Evolutionary conservation across 1,140 invertebrate genomes (phyloP).

Genomic region (Sycobia sp.): DNA sequence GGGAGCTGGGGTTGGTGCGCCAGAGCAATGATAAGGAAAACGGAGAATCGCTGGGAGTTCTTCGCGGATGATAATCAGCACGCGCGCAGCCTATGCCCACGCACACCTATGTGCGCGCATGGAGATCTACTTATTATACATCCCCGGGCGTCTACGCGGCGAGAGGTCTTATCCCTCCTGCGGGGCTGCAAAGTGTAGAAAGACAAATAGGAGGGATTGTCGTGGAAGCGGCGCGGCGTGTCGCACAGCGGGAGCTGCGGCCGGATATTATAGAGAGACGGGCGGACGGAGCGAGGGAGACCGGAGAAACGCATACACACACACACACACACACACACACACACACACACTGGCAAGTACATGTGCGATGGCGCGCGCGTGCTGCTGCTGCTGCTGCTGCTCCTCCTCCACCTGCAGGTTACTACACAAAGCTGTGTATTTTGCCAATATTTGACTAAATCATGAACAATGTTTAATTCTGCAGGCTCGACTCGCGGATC

Average conservation of each 20-base stretch:
- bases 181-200: no score
- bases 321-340: not conserved
- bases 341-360: not conserved
- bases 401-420: conserved; percentile 48
- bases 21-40: no score
- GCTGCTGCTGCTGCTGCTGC: conserved; percentile 27
- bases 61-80: no score
- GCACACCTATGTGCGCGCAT: no score
- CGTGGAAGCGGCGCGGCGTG: not conserved
- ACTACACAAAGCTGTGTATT: conserved; percentile 61
- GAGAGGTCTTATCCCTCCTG: no score
- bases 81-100: no score
- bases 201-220: conserved; percentile 52
- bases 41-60: no score
- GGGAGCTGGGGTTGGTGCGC: no score
- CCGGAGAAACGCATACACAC: not conserved
- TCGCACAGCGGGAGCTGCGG: not conserved
- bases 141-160: no score
- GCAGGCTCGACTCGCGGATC: conserved; percentile 35
- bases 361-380: conserved; percentile 17
- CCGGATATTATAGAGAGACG: not conserved
- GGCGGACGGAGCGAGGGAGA: not conserved
- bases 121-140: no score
- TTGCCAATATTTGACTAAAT: conserved; percentile 64
- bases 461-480: conserved; percentile 63